A percentile compares a stretch with the other conserved stretches of the same genome.
Conservation (phyloP, 1,140 invertebrate species). For the Pseudobourletiella spinata region DNA sequence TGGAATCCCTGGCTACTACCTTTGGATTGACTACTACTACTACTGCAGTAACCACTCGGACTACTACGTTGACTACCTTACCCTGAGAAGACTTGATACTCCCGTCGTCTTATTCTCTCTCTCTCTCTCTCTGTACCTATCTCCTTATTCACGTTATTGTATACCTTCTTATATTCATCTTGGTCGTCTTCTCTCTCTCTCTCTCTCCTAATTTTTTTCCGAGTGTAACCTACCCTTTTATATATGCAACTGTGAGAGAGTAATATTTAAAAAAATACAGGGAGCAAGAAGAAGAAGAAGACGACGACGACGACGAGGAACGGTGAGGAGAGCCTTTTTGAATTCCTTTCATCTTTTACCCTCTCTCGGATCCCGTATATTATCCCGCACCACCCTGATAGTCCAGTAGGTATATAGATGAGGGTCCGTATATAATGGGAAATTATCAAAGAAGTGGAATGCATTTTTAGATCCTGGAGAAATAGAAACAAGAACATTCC, state of each 20-base stretch:
- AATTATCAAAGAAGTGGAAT: no score
- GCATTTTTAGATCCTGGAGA: not conserved
- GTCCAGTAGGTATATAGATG: no score
- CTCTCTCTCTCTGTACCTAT: no score
- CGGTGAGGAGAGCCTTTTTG: not conserved
- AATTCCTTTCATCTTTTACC: not conserved
- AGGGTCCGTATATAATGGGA: no score
- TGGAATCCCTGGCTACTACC: not conserved
- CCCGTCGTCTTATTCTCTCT: no score
- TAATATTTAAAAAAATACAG: constrained; percentile 5
- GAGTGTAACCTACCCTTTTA: not conserved
- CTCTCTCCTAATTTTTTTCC: not conserved
- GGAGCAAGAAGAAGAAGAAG: no score
- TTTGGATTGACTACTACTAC: not conserved
- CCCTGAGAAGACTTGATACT: not conserved
- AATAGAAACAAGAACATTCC: not conserved
- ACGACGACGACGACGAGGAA: no score
- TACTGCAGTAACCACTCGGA: no score
- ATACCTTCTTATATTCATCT: no score
- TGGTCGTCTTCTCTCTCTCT: not conserved
- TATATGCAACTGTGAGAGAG: not conserved
- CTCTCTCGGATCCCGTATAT: not conserved
- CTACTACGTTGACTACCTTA: not conserved
- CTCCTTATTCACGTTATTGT: no score
- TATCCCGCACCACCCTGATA: not conserved